phyloP scores from a whole-genome alignment of 2,113 vertebrate genomes.

The Ondatra zibethicus region DNA sequence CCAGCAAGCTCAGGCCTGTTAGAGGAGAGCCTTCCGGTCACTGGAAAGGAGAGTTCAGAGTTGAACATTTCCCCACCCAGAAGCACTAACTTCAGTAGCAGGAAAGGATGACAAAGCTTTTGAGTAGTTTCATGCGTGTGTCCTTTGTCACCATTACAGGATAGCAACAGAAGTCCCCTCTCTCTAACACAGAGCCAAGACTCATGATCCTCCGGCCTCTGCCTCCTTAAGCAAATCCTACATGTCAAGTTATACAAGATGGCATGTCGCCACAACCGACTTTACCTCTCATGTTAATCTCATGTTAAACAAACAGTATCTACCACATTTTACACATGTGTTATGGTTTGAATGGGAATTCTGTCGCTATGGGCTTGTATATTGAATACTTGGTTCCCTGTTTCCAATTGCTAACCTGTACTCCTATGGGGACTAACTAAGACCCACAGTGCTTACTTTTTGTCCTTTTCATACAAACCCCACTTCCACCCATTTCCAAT shows the following conservation, averaged over 20 bases:
- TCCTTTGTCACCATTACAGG: background rate
- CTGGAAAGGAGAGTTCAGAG: background rate
- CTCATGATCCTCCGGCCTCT: no score
- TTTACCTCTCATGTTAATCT: background rate
- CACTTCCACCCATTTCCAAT: background rate
- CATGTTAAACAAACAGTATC: slow-evolving; percentile 8
- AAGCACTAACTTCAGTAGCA: background rate
- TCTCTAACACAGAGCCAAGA: no score
- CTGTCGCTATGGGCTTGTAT: background rate
- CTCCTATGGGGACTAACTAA: background rate
- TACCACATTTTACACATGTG: background rate
- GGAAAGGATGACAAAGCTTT: slow-evolving; percentile 14
- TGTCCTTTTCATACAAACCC: background rate
- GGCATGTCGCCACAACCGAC: no score
- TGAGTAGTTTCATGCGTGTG: background rate
- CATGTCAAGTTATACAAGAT: no score
- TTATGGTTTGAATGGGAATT: background rate
- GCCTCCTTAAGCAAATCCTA: no score
- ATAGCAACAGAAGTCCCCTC: background rate
- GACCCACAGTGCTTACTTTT: background rate
- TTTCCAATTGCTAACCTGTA: background rate
- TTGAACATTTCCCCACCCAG: background rate
- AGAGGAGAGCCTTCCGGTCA: background rate
- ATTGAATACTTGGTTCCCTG: background rate
- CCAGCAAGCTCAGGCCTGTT: no score